phyloP scores from a whole-genome alignment of 2,888 invertebrate species.

The Homarus gammarus region DNA sequence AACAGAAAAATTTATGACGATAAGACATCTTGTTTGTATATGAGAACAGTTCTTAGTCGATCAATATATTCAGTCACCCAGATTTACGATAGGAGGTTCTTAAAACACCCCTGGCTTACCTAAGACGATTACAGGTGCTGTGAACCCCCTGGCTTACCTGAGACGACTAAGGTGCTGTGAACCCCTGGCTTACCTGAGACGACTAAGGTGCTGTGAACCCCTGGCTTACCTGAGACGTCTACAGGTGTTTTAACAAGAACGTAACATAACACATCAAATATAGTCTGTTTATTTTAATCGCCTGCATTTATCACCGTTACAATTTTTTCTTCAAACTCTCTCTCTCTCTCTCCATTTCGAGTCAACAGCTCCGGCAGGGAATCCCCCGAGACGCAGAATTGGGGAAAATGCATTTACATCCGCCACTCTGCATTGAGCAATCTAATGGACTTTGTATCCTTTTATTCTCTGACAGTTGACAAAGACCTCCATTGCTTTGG shows the following conservation, averaged over 20 bases:
- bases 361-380: not conserved
- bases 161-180: too few species aligned
- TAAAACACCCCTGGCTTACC: not conserved
- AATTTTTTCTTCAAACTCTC: not conserved
- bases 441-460: not conserved
- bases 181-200: not conserved
- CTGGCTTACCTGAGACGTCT: not conserved
- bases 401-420: not conserved
- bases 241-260: not conserved
- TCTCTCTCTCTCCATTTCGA: not conserved
- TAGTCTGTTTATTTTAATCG: not conserved
- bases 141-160: too few species aligned
- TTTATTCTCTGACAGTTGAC: not conserved
- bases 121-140: not conserved
- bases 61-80: too few species aligned
- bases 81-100: too few species aligned
- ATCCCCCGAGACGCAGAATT: not conserved
- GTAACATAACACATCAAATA: not conserved
- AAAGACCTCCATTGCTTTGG: not conserved
- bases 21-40: too few species aligned
- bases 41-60: too few species aligned
- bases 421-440: slow-evolving; percentile 1
- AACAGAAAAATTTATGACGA: too few species aligned
- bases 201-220: not conserved
- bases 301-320: not conserved